A percentile compares a stretch with the other conserved stretches of the same genome.
Evolutionary conservation across 2,113 vertebrate species (phyloP).

Genomic region (Anser brachyrhynchus): DNA sequence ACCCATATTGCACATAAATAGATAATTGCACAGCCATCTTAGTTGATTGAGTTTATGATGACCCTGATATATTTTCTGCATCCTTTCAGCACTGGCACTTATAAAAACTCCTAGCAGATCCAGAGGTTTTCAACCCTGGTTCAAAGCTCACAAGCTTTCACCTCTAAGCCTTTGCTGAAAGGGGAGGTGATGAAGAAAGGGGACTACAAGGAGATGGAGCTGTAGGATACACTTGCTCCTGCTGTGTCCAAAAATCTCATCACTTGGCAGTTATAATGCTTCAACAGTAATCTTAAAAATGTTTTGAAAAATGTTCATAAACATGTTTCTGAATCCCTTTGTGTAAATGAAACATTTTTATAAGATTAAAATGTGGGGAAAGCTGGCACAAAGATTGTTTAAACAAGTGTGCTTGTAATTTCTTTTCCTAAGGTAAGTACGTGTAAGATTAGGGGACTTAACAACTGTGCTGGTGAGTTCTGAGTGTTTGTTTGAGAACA

Average conservation of each 20-base stretch:
- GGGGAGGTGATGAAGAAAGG: background rate
- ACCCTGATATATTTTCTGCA: background rate
- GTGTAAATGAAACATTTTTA: conserved; percentile 67
- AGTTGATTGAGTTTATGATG: background rate
- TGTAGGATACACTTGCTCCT: background rate
- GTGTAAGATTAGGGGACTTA: conserved; percentile 46
- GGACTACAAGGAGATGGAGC: background rate
- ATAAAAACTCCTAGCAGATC: background rate
- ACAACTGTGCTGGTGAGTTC: conserved; percentile 43
- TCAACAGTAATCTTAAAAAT: conserved; percentile 61
- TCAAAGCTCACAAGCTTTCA: background rate
- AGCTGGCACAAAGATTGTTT: conserved; percentile 68
- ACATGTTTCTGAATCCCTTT: conserved; percentile 65
- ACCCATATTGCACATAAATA: background rate
- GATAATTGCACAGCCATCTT: background rate
- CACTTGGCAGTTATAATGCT: background rate
- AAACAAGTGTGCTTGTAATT: conserved; percentile 66
- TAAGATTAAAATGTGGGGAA: conserved; percentile 67
- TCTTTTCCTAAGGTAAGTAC: conserved; percentile 60
- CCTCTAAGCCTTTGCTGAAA: background rate
- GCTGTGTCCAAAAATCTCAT: background rate
- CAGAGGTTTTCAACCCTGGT: background rate
- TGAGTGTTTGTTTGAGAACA: conserved; percentile 50
- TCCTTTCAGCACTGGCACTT: background rate
- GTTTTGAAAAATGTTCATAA: conserved; percentile 73